Conservation (phyloP, 1,140 invertebrate genomes). For the Zaprionus nigranus region DNA sequence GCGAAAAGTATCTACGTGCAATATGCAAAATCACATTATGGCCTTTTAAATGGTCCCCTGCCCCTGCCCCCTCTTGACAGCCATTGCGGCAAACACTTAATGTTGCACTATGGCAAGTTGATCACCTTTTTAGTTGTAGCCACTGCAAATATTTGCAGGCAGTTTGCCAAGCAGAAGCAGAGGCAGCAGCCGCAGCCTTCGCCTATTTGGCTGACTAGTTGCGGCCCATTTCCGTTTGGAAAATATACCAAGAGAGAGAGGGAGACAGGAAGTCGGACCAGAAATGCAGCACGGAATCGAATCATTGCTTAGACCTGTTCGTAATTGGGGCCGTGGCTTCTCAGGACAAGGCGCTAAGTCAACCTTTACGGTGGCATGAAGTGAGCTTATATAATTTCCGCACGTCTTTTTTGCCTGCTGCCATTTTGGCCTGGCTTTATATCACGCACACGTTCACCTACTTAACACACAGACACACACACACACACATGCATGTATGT, state of each 20-base stretch:
- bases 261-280: constrained; percentile 35
- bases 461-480: not conserved
- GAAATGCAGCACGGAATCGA: constrained; percentile 56
- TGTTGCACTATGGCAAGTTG: constrained; percentile 72
- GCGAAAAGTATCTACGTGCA: not conserved
- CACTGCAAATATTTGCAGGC: constrained; percentile 62
- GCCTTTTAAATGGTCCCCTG: constrained; percentile 33
- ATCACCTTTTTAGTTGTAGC: constrained; percentile 66
- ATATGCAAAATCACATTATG: constrained; percentile 45
- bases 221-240: constrained; percentile 49
- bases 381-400: constrained; percentile 73
- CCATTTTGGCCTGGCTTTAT: constrained; percentile 25
- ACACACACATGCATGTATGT: constrained; percentile 13
- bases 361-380: constrained; percentile 62
- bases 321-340: constrained; percentile 46
- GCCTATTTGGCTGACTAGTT: constrained; percentile 52
- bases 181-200: constrained; percentile 1
- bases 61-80: not conserved
- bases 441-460: constrained; percentile 25
- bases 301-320: constrained; percentile 17
- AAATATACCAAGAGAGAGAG: not conserved
- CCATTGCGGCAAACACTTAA: constrained; percentile 52
- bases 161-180: constrained; percentile 37
- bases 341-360: constrained; percentile 45
- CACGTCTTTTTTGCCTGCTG: constrained; percentile 39